These are phyloP conservation scores for Drosophila orosa DNA, from an alignment of 1,140 invertebrate genomes.

Conservation along the genomic window DNA sequence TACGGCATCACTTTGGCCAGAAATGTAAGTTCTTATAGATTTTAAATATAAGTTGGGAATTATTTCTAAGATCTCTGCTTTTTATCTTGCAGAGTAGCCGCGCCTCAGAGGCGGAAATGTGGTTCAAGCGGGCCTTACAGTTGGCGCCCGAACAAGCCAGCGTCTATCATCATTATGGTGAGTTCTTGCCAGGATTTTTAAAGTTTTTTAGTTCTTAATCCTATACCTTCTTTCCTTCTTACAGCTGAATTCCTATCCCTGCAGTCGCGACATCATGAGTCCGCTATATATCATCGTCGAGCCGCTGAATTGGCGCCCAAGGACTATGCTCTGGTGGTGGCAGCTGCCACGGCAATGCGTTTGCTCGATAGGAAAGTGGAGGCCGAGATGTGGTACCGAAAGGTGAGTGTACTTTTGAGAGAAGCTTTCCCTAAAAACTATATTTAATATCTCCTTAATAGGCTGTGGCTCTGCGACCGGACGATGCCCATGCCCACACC, in stretches of 20 bases:
- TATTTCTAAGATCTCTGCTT: background rate
- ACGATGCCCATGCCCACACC: conserved; percentile 93
- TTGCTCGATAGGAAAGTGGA: conserved; percentile 90
- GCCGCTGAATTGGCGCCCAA: conserved; percentile 90
- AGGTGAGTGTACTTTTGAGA: conserved; percentile 85
- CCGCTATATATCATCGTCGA: conserved; percentile 90
- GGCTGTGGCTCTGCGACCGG: conserved; percentile 77
- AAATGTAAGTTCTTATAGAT: conserved; percentile 89
- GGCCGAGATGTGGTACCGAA: conserved; percentile 93
- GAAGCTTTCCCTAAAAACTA: background rate
- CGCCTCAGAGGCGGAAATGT: conserved; percentile 92
- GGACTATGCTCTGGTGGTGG: conserved; percentile 93
- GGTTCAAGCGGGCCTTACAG: conserved; percentile 93
- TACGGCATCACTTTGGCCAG: conserved; percentile 95
- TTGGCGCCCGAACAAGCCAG: conserved; percentile 93
- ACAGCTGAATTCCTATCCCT: conserved; percentile 94
- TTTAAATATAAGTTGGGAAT: background rate
- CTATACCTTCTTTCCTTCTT: conserved; percentile 10
- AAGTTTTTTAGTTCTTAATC: no score
- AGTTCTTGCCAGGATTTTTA: background rate
- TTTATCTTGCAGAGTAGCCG: conserved; percentile 88
- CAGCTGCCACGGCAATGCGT: conserved; percentile 93
- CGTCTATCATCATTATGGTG: conserved; percentile 94
- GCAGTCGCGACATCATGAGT: conserved; percentile 90
- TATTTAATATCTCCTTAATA: conserved; percentile 8